Percentiles rank a stretch among this genome's conserved stretches.
Conservation (phyloP, 2,888 invertebrate genomes). For the Uropetala carovei region DNA sequence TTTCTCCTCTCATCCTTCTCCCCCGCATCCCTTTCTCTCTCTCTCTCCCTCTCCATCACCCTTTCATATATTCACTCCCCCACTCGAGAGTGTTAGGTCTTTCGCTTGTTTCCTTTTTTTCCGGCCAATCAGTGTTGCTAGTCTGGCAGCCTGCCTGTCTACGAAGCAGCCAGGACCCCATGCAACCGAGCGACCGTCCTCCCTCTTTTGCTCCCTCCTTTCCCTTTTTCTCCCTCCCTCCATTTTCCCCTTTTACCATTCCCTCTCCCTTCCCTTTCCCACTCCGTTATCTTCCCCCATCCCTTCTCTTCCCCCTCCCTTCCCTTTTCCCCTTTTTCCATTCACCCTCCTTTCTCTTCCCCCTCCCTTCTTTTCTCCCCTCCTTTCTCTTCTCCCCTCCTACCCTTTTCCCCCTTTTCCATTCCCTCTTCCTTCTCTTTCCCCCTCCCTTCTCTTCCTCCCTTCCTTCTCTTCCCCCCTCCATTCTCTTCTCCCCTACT, state of each 20-base stretch:
- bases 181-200: not conserved
- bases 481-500: no score
- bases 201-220: not conserved
- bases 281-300: not conserved
- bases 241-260: not conserved
- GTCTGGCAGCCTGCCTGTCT: slow-evolving; percentile 44
- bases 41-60: not conserved
- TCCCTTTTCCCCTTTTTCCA: not conserved
- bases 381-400: not conserved
- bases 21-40: not conserved
- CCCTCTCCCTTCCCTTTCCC: not conserved
- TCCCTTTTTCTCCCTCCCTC: not conserved
- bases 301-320: no score
- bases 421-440: not conserved
- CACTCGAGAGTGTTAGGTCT: not conserved
- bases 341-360: not conserved
- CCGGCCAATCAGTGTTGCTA: slow-evolving; percentile 6
- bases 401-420: not conserved
- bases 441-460: no score
- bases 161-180: not conserved
- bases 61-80: not conserved
- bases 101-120: not conserved
- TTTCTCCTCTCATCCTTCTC: no score
- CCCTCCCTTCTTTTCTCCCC: not conserved
- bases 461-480: no score